Base-by-base conservation (phyloP, 2,888 invertebrate genomes). In the Andricus quercusramuli region DNA sequence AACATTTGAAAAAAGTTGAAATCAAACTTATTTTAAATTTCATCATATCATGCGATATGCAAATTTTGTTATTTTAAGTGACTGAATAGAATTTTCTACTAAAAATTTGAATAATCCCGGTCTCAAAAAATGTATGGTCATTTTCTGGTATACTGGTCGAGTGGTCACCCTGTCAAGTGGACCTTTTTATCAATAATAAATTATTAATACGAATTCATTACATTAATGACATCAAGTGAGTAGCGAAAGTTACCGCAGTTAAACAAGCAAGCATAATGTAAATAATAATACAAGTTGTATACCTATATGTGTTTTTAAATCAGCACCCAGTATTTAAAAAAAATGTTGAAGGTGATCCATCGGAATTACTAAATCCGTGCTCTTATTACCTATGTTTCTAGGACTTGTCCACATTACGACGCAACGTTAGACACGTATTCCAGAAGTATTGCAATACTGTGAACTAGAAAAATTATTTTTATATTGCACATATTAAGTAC, bases 391-490 rank as follows among this genome's bases (percentile, higher is more conserved):
- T 68, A 74, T 56, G 5, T 56, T 70, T 32, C 20, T 29, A 70
- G 29, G 22, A 32, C 20, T 59, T 56, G 51, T 9, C 29, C n/a
- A 56, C 51, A 74, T 56, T 37, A 56, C 74, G 74, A 32, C n/a
- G 29, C 56, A 56, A 51, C n/a, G 20, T 17, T 70, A 29, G 17
- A 74, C 74, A 74, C 74, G 56, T 74, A 56, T 32, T 32, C 11
- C 32, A 51, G 25, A 70, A 9, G 3, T 44, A 68, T 70, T 70
- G 51, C 25, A 17, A 47, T 17, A 47, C 2, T 47, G 17, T 47
- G 47, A 17, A 47, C 47, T 70, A 29, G 51, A 70, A 51, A 70
- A 20, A 70, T 47, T 29, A 29, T 70, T 20, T 3, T 32, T 32
- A 70, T 51, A 29, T 70, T 25, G 70, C 70, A 51, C 51, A 70